Base-by-base conservation (phyloP, 2,888 invertebrate species). In the Athalia rosae region DNA sequence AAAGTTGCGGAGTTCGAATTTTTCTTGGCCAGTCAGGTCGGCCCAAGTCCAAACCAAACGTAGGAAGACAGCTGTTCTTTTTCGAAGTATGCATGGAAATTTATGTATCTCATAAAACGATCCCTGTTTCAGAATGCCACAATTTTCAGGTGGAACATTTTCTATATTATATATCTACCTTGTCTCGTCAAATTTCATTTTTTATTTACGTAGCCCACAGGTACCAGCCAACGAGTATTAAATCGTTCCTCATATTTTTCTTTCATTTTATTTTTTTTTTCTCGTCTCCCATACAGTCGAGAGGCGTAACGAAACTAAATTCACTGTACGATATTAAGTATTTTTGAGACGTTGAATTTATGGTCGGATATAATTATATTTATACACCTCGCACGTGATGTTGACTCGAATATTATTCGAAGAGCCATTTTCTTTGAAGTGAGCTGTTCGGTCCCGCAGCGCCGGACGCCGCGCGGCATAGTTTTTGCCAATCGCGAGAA, bases 21-120 rank as follows among this genome's bases (percentile, higher is more conserved):
- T 58, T 58, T 58, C 50, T 59, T 56, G 28, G 59, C 15, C 48
- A 47, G 74, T 74, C 74, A 61, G 28, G 50, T 58, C 50, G 61
- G 61, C 45, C 61, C 45, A 45, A 47, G 74, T 50, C 74, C n/a
- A 47, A 62, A 47, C 43, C 47, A 59, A 6, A 62, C 74, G 74
- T 62, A 74, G 74, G 48, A 47, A 74, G 74, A 48, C 74, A 74
- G 74, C 74, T 74, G 74, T 62, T 74, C 74, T 47, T 48, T 56
- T 48, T 56, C 61, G 48, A 62, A 45, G 48, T 61, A 62, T 74
- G 74, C 41, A 74, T 50, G 61, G 48, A 74, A 74, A 62, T 74
- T 61, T 74, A 74, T 74, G 74, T 74, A 50, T 45, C 59, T 61
- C 74, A 28, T 74, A 74, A 74, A 74, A 74, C 74, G 61, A 74